A percentile compares a stretch with the other conserved stretches of the same genome.
phyloP scores from a whole-genome alignment of 2,797 vertebrate genomes.

The Acanthopagrus latus region DNA sequence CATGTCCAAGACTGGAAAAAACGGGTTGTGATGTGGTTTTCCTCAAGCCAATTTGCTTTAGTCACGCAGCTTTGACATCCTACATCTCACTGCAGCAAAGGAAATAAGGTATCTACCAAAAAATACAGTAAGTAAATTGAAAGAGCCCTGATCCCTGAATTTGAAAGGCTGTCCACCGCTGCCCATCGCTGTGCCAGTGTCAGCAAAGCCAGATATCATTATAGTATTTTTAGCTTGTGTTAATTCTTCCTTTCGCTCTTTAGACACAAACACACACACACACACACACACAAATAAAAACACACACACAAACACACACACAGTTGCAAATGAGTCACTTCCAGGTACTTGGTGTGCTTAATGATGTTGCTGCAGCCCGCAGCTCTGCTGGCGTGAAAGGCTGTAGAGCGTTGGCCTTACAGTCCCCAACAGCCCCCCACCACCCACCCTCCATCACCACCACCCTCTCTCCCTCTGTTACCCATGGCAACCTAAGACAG shows the following conservation, averaged over 20 bases:
- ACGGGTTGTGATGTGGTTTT: slow-evolving; percentile 26
- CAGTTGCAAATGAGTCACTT: slow-evolving; percentile 60
- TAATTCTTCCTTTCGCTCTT: background rate
- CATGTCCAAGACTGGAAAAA: background rate
- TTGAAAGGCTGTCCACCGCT: background rate
- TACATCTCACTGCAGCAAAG: background rate
- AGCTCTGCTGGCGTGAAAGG: slow-evolving; percentile 56
- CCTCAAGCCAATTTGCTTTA: slow-evolving; percentile 22
- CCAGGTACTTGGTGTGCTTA: slow-evolving; percentile 61
- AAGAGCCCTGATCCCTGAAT: slow-evolving; percentile 4
- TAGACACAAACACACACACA: background rate
- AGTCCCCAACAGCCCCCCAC: slow-evolving; percentile 23
- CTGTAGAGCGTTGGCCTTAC: slow-evolving; percentile 55
- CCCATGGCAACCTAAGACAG: slow-evolving; percentile 82
- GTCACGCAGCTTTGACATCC: background rate
- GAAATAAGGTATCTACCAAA: slow-evolving; percentile 1
- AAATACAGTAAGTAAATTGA: background rate
- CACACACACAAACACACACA: background rate
- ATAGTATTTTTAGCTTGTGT: background rate
- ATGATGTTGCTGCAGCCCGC: slow-evolving; percentile 58
- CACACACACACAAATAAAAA: background rate
- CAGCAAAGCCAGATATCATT: slow-evolving; percentile 7
- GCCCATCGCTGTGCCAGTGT: background rate
- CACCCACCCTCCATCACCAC: slow-evolving; percentile 21
- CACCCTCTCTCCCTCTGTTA: slow-evolving; percentile 65